Percentiles rank a stretch among this genome's conserved stretches.
phyloP scores from a whole-genome alignment of 2,888 invertebrate genomes.

The Didymodactylos carnosus region DNA sequence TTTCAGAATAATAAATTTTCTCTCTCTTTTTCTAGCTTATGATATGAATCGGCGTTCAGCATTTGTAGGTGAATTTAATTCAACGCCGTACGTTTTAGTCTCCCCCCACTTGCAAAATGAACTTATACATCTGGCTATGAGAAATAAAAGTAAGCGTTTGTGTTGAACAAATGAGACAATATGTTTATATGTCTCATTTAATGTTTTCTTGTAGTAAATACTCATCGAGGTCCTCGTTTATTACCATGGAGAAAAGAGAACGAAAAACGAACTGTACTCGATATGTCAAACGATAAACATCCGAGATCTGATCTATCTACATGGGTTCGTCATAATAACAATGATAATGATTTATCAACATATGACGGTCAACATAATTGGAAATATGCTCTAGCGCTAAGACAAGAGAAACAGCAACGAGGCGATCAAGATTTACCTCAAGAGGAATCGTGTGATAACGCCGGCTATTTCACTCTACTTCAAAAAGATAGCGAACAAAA shows the following conservation, averaged over 20 bases:
- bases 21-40: no score
- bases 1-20: no score
- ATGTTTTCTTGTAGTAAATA: background rate
- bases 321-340: no score
- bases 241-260: background rate
- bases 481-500: no score
- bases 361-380: background rate
- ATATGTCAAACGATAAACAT: background rate
- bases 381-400: background rate
- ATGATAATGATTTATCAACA: background rate
- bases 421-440: no score
- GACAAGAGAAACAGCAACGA: no score
- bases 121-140: background rate
- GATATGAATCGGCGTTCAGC: background rate
- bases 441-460: conserved; percentile 41
- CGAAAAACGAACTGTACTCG: background rate
- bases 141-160: background rate
- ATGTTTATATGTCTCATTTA: no score
- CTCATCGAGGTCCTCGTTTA: background rate
- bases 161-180: no score
- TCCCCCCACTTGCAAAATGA: background rate
- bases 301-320: no score
- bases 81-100: background rate
- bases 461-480: conserved; percentile 38
- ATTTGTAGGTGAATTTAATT: background rate